phyloP scores from a whole-genome alignment of 2,113 vertebrate species.

The Apteryx mantelli region DNA sequence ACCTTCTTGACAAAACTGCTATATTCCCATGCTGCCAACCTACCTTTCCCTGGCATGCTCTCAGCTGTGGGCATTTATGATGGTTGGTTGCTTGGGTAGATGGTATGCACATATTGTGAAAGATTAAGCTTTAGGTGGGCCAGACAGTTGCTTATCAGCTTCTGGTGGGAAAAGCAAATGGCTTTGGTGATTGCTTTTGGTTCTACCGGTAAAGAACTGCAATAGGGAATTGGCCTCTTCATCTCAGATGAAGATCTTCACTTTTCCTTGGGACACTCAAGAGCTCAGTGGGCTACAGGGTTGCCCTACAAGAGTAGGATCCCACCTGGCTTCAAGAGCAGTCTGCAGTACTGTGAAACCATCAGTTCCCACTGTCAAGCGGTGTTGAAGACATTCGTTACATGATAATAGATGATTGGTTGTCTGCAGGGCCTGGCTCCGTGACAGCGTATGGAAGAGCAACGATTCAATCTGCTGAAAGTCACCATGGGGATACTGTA shows the following conservation, averaged over 20 bases:
- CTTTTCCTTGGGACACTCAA: background rate
- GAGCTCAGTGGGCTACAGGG: background rate
- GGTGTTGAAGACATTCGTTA: fast-evolving
- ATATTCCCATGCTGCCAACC: background rate
- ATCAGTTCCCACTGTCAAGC: background rate
- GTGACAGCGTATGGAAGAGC: background rate
- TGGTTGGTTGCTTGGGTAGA: background rate
- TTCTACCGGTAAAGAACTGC: background rate
- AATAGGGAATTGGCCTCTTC: background rate
- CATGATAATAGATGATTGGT: background rate
- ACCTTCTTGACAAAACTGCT: background rate
- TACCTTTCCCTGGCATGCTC: background rate
- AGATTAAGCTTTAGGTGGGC: background rate
- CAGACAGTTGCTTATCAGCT: background rate
- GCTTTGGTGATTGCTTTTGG: background rate
- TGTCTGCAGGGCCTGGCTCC: background rate
- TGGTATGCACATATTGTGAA: background rate
- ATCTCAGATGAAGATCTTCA: background rate
- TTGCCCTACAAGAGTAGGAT: background rate
- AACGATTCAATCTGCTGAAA: background rate
- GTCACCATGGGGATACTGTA: background rate
- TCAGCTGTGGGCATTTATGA: background rate
- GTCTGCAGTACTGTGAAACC: background rate
- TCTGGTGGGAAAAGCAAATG: background rate
- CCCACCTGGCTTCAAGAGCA: fast-evolving